Base-by-base conservation (phyloP, 2,888 invertebrate genomes). In the Cataglyphis cursor region DNA sequence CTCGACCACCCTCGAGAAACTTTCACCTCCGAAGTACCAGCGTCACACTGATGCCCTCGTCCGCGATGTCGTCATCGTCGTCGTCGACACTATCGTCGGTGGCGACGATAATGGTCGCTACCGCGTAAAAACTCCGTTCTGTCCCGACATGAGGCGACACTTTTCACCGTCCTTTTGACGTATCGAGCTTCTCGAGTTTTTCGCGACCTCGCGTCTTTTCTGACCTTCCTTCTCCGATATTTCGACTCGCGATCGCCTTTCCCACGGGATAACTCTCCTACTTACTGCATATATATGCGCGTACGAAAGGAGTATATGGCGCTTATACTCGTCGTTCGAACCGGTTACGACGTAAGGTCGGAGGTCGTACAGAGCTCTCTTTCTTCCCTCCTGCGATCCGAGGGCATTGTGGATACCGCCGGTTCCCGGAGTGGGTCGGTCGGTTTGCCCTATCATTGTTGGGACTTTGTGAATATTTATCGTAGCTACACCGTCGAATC, bases 261-360 rank as follows among this genome's bases (percentile, higher is more conserved):
- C 87, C 87, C 90, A 87, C 86, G 85, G 84, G 87, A 90, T 35
- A 35, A 82, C 76, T 73, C 78, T 83, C 38, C 65, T 74, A 66
- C 76, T 66, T 54, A 68, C 66, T 61, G 44, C 61, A 78, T 64
- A 87, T 64, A 87, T 72, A 87, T 72, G 21, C 81, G 83, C 66
- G 83, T 83, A 82, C 70, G 68, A 86, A 81, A 85, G 81, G 72
- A 78, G 80, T 82, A 83, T 44, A 44, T 12, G 80, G 76, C 72
- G 83, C 72, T 81, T 76, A 81, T 76, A 82, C 41, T 62, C 41
- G 65, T 51, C 84, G 72, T 68, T 75, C 84, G 90, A 89, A 89
- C 89, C 89, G 89, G 89, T 89, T 89, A 86, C 87, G 83, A 89
- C 54, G 62, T 72, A 41, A 72, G 89, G 89, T 89, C 90, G 89